Evolutionary conservation across 1,140 invertebrate species (phyloP), one percentile per base, ranked within the genome.

Genomic region (Drosophila repletoides): DNA sequence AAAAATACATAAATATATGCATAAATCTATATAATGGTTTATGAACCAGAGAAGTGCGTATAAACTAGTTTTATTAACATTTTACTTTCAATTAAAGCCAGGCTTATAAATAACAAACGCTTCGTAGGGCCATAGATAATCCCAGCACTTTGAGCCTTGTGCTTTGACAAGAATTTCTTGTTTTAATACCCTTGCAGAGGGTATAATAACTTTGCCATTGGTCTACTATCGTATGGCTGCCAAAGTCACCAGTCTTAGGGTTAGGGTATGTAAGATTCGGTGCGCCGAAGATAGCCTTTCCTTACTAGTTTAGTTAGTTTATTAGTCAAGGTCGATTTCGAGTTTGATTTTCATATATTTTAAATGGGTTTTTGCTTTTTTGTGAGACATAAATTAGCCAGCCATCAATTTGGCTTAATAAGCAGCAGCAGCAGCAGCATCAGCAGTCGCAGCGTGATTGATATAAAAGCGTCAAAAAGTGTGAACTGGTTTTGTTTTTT

Each of bases 401-500:
- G 21, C 21, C 49, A 67, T 67, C 55, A 67, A 71, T 67, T 71
- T 60, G 48, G 61, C 51, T 65, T 28, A 29, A 26, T 15, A 19
- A 40, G 45, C 14, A 17, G 26, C 43, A 22, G 28, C 31, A 34
- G 28, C n/a, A n/a, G n/a, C n/a, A n/a, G n/a, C n/a, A 52, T 52
- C 15, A 36, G 49, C 15, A n/a, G n/a, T n/a, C n/a, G n/a, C n/a
- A 46, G 56, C 15, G 48, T 55, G 79, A 81, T 59, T 83, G 72
- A 81, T 83, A 59, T 70, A 65, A 51, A 5, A 38, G 46, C 29
- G 12, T 17, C 14, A 40, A 19, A 43, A 10, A 38, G 14, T 58
- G 64, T 75, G 67, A 80, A 67, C 76, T 79, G 80, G 75, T 86
- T 84, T 60, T 63, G 41, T 41, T 46, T 3, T 36, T n/a, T n/a